Evolutionary conservation across 2,888 invertebrate species (phyloP), one percentile per base, ranked within the genome.

Genomic region (Brachylomia viminalis): DNA sequence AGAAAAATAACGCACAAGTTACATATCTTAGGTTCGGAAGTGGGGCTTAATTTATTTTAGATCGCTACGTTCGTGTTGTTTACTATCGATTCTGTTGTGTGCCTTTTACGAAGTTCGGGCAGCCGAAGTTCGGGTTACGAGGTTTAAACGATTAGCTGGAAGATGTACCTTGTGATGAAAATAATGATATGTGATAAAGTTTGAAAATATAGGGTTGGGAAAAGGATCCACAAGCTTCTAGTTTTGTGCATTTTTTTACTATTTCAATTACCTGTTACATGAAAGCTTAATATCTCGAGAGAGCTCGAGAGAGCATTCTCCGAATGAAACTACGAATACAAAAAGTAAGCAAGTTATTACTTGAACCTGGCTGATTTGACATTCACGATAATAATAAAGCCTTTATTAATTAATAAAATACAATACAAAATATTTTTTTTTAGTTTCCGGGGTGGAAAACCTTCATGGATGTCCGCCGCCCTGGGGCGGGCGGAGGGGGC

Each of bases 1-100:
- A 88, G 90, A 90, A 92, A 92, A 92, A 91, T 91, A 91, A 88
- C 86, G 80, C 78, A 83, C 84, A 88, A 90, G 85, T 87, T 87
- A 88, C 88, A 90, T 90, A 88, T 87, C 87, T 88, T 79, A 82
- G 85, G 75, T 75, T 69, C 52, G 75, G 67, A 72, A 72, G 62
- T 49, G 80, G 30, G 80, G 84, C 84, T 87, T 89, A 89, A 89
- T 89, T 90, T 89, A 88, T 88, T 89, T 89, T 84, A 82, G 83
- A 91, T 87, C 80, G 77, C 69, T 47, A 47, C 67, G 70, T 45
- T 62, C 71, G 68, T 38, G 72, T 85, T 83, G 83, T 80, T 73
- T 69, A 77, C 61, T 78, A 77, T 77, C 54, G 61, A 76, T 81
- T 70, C 58, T 66, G 54, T 79, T 70, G 73, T 72, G 45, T 64